A percentile compares a stretch with the other conserved stretches of the same genome.
Conservation (phyloP, 2,888 invertebrate genomes). For the Ischnus inquisitorius region DNA sequence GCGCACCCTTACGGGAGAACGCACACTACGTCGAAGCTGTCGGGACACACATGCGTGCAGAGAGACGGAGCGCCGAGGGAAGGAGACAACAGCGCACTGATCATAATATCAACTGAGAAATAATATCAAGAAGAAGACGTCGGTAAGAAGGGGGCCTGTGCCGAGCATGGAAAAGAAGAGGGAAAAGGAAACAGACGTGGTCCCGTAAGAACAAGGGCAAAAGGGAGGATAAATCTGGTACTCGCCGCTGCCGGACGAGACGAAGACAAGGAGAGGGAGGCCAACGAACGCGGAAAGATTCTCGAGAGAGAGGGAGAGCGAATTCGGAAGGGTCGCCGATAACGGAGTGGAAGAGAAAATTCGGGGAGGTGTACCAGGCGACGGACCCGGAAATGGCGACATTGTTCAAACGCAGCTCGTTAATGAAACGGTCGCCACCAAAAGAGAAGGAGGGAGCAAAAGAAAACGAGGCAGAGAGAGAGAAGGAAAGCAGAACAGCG, state of each 20-base stretch:
- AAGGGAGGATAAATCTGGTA: background rate
- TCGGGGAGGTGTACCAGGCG: background rate
- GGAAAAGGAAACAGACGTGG: background rate
- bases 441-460: background rate
- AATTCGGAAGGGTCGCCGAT: slow-evolving; percentile 12
- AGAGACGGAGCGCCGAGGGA: slow-evolving; percentile 28
- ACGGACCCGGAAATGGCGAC: background rate
- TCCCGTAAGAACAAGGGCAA: slow-evolving; percentile 51
- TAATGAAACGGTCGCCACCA: too few relatives aligned
- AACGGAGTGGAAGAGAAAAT: background rate
- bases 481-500: background rate
- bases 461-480: background rate
- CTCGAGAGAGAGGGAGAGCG: background rate
- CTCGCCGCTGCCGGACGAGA: slow-evolving; percentile 1
- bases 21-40: background rate
- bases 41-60: slow-evolving; percentile 51
- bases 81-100: background rate
- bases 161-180: background rate
- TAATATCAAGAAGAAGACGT: slow-evolving; percentile 25
- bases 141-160: background rate
- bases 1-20: slow-evolving; percentile 1
- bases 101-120: background rate
- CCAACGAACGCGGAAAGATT: slow-evolving; percentile 7
- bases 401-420: background rate
- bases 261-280: background rate